Conservation (phyloP, 2,888 invertebrate genomes). For the Trachelus tabidus region DNA sequence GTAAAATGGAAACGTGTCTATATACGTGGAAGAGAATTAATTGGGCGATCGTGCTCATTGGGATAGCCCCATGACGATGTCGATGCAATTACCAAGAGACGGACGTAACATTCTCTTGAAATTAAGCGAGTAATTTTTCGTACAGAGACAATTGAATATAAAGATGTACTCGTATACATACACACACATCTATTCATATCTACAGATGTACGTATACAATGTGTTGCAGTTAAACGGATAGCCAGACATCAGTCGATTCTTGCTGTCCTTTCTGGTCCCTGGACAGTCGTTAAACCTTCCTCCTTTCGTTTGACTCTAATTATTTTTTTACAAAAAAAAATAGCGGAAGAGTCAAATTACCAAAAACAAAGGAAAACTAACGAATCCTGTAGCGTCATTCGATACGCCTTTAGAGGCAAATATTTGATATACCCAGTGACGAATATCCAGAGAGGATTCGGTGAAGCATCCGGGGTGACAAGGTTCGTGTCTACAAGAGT, state of each 20-base stretch:
- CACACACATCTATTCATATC: neutral
- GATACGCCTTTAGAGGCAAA: neutral
- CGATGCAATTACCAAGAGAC: neutral
- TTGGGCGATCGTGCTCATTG: slow-evolving; percentile 10
- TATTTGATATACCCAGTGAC: neutral
- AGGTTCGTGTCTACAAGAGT: neutral
- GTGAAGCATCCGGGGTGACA: neutral
- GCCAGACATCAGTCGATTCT: neutral
- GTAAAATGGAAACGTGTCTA: neutral
- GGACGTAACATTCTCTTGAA: neutral
- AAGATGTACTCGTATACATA: neutral
- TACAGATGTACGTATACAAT: neutral
- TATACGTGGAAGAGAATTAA: slow-evolving; percentile 11
- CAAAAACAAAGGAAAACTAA: neutral
- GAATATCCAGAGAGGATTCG: neutral
- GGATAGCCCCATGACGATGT: neutral
- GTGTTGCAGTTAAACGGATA: neutral
- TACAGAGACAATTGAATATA: neutral
- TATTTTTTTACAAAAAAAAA: neutral
- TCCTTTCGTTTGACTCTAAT: neutral
- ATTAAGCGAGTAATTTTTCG: neutral
- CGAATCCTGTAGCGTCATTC: neutral
- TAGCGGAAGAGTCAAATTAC: neutral
- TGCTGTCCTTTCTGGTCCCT: neutral
- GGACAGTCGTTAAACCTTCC: neutral